Evolutionary conservation across 2,888 invertebrate genomes (phyloP).

Genomic region (Ectemnius lituratus): DNA sequence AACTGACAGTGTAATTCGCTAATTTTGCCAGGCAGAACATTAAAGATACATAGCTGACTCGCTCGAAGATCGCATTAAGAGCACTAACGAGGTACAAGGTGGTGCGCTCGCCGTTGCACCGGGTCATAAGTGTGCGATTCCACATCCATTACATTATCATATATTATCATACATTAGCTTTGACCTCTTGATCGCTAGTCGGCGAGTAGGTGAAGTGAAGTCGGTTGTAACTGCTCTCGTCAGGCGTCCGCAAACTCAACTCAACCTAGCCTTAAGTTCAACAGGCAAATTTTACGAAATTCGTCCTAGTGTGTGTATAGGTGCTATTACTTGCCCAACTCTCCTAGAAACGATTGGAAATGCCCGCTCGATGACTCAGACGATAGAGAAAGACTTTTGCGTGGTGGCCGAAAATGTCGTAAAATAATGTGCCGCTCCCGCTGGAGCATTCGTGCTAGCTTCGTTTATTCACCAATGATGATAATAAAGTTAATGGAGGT

Average conservation of each 20-base stretch:
- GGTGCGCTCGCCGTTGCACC: constrained; percentile 20
- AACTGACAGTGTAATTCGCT: too few relatives aligned
- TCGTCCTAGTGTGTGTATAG: neutral
- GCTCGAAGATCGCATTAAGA: too few relatives aligned
- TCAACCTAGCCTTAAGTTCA: neutral
- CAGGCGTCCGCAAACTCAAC: too few relatives aligned
- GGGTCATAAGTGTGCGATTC: constrained; percentile 48
- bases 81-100: too few relatives aligned
- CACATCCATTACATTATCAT: constrained; percentile 56
- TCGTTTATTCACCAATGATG: neutral
- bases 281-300: neutral
- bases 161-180: constrained; percentile 61
- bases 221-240: too few relatives aligned
- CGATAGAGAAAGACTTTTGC: too few relatives aligned
- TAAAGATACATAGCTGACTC: too few relatives aligned
- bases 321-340: too few relatives aligned
- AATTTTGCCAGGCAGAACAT: too few relatives aligned
- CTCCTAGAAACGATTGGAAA: too few relatives aligned
- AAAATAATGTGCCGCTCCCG: neutral
- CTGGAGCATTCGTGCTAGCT: neutral
- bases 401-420: too few relatives aligned
- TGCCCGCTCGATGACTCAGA: too few relatives aligned
- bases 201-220: constrained; percentile 40
- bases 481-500: constrained; percentile 2
- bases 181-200: constrained; percentile 49